Evolutionary conservation across 2,888 invertebrate species (phyloP).

Genomic region (Apotomis betuletana): DNA sequence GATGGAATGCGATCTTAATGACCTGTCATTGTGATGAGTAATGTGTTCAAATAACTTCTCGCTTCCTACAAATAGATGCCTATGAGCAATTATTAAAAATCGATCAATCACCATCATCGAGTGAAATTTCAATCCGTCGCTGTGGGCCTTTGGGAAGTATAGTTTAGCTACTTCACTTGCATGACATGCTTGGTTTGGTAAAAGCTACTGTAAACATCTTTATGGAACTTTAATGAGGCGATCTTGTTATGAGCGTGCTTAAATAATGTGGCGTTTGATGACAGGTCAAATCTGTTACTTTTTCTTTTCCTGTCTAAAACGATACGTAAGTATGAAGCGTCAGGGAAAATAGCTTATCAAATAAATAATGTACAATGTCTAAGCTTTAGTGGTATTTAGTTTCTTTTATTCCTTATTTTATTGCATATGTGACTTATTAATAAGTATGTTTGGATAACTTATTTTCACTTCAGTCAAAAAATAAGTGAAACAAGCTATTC

Average conservation of each 20-base stretch:
- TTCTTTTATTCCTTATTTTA: no score
- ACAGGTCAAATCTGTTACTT: no score
- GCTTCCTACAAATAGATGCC: conserved; percentile 46
- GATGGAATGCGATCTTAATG: conserved; percentile 54
- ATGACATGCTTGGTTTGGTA: conserved; percentile 33
- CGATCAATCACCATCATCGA: conserved; percentile 48
- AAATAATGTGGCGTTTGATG: background rate
- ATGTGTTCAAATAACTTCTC: conserved; percentile 50
- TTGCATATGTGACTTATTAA: no score
- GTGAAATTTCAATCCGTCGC: conserved; percentile 40
- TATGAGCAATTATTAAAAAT: conserved; percentile 53
- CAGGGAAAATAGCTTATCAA: no score
- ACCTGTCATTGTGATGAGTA: conserved; percentile 53
- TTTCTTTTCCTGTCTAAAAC: no score
- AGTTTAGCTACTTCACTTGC: conserved; percentile 30
- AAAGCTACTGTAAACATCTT: conserved; percentile 30
- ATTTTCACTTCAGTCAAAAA: no score
- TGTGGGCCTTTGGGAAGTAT: conserved; percentile 32
- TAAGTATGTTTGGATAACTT: no score
- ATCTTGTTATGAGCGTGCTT: background rate
- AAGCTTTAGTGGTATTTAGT: no score
- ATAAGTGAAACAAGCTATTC: no score
- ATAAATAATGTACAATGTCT: no score
- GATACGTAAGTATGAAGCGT: no score
- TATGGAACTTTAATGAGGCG: conserved; percentile 2